These are phyloP conservation scores for Pluvialis apricaria DNA, from an alignment of 2,113 vertebrate genomes.

Conservation along the genomic window DNA sequence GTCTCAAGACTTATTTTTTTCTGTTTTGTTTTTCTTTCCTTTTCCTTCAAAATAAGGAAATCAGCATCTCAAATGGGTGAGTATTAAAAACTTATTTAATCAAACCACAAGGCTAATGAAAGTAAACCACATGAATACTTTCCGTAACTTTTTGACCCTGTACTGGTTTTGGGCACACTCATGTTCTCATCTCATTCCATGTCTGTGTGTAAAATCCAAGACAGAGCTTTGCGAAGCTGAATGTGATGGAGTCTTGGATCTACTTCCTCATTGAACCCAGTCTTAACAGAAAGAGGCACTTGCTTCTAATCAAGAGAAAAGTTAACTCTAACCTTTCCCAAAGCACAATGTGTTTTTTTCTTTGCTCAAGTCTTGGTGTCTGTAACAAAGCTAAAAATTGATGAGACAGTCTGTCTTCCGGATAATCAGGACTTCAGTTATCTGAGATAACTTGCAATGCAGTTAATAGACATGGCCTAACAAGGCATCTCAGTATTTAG, in stretches of 20 bases:
- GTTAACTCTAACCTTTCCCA: background rate
- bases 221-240: fast-evolving
- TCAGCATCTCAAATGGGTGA: background rate
- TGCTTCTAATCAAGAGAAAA: background rate
- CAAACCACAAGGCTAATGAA: background rate
- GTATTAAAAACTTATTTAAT: background rate
- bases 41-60: background rate
- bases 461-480: background rate
- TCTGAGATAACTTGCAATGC: background rate
- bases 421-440: background rate
- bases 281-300: background rate
- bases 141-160: background rate
- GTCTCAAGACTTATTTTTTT: background rate
- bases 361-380: background rate
- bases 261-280: background rate
- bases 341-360: background rate
- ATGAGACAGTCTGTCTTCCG: background rate
- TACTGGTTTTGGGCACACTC: background rate
- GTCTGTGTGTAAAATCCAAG: background rate
- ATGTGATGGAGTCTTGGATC: background rate
- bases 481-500: background rate
- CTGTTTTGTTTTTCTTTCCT: background rate
- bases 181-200: background rate
- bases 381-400: background rate
- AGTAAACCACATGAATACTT: background rate